These are phyloP conservation scores for Malurus melanocephalus DNA, from an alignment of 2,113 vertebrate species.

Conservation along the genomic window DNA sequence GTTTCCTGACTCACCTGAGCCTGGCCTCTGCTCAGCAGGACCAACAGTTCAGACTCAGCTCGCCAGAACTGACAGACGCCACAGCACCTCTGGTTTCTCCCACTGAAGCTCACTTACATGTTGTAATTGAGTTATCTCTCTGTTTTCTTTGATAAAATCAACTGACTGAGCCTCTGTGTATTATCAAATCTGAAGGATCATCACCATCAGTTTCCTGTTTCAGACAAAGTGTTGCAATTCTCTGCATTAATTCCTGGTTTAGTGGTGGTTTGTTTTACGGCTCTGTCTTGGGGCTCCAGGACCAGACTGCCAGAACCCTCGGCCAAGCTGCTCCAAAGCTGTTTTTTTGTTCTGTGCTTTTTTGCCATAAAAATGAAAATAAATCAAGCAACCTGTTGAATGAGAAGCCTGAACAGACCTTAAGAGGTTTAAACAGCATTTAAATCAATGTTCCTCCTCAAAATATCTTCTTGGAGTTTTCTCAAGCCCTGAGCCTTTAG, in stretches of 20 bases:
- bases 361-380: not conserved
- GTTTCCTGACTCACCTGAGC: not conserved
- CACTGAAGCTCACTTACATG: fast-evolving
- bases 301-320: not conserved
- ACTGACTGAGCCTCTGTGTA: not conserved
- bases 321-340: not conserved
- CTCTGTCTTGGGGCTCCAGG: not conserved
- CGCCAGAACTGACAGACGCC: fast-evolving
- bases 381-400: not conserved
- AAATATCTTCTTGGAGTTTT: not conserved
- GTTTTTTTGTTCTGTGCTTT: not conserved
- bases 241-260: not conserved
- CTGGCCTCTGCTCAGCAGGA: not conserved
- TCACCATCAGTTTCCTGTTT: not conserved
- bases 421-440: not conserved
- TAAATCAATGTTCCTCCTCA: not conserved
- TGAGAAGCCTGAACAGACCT: not conserved
- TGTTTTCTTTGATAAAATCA: not conserved
- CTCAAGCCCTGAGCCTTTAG: not conserved
- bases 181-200: not conserved
- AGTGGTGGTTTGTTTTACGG: not conserved
- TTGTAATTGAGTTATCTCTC: not conserved
- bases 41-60: fast-evolving
- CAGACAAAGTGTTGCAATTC: not conserved
- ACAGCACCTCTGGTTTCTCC: not conserved